Evolutionary conservation across 2,113 vertebrate species (phyloP), one percentile per base, ranked within the genome.

Genomic region (Hippocampus guttulatus): DNA sequence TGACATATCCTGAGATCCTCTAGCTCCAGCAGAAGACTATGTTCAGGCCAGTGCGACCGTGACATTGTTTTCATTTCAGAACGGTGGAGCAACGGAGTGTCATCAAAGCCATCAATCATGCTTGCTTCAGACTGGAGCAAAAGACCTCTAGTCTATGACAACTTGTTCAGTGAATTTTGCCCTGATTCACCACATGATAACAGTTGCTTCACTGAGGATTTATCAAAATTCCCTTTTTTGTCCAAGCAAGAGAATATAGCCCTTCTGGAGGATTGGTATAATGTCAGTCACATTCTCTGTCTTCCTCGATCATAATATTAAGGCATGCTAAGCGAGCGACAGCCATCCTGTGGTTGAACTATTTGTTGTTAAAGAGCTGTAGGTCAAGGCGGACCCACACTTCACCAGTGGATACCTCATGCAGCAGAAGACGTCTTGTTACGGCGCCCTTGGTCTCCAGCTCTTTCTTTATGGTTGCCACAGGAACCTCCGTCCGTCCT

Each of bases 351-450:
- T 75, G 64, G 3, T 68, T 38, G 0, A 38, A 54, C 70, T 90
- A 92, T 88, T 94, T 95, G 80, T 91, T 90, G 61, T 93, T 92
- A 58, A 93, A 99, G 57, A 97, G 94, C 80, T 99, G 96, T 85
- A 99, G 91, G 90, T 99, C 96, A 5, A 99, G 94, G 40, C 94
- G 94, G 66, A 98, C 95, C 95, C 96, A 96, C 73, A 99, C 95
- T 76, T 99, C 97, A 0, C 97, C 97, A 0, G 96, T 98, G 49
- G 95, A 92, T 62, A 98, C 97, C 86, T 98, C 96, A 0, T 98
- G 96, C 69, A 99, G 93, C 75, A 98, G 91, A 10, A 98, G 83
- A 33, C 93, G 95, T 45, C 95, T 94, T 0, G 94, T 95, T 0
- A 89, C 85, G 0, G 95, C 89, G 10, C 95, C 96, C 88, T 97